Percentiles rank a stretch among this genome's conserved stretches.
Conservation (phyloP, 2,888 invertebrate species). For the Catocala fraxini region DNA sequence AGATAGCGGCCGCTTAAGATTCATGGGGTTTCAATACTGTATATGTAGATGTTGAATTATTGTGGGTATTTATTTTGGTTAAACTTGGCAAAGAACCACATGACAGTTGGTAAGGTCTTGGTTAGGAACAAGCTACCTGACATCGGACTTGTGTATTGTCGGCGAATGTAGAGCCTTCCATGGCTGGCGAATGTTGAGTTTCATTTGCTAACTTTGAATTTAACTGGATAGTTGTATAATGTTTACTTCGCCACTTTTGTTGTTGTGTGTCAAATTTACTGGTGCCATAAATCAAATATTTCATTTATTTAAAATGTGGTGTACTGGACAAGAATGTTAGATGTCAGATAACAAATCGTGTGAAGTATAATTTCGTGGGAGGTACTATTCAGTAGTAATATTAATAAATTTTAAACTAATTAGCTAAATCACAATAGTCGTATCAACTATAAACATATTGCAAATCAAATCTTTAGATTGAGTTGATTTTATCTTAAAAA, state of each 20-base stretch:
- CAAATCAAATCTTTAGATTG: conserved; percentile 81
- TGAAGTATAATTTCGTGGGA: conserved; percentile 41
- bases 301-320: conserved; percentile 11
- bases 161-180: background rate
- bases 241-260: too few relatives aligned
- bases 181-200: background rate
- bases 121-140: conserved; percentile 5
- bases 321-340: background rate
- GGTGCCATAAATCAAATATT: conserved; percentile 18
- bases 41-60: conserved; percentile 45
- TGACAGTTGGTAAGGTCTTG: background rate
- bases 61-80: conserved; percentile 17
- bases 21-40: conserved; percentile 46
- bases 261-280: background rate
- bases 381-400: conserved; percentile 47
- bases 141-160: background rate
- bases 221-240: too few relatives aligned
- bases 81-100: background rate
- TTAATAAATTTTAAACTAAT: conserved; percentile 73
- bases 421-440: conserved; percentile 60
- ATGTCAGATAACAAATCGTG: conserved; percentile 12
- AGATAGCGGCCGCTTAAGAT: conserved; percentile 56
- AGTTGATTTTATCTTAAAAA: conserved; percentile 79
- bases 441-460: conserved; percentile 65
- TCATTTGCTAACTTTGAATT: background rate